Percentiles rank a stretch among this genome's conserved stretches.
phyloP scores from a whole-genome alignment of 2,888 invertebrate species.

The Thecocarcelia acutangulata region DNA sequence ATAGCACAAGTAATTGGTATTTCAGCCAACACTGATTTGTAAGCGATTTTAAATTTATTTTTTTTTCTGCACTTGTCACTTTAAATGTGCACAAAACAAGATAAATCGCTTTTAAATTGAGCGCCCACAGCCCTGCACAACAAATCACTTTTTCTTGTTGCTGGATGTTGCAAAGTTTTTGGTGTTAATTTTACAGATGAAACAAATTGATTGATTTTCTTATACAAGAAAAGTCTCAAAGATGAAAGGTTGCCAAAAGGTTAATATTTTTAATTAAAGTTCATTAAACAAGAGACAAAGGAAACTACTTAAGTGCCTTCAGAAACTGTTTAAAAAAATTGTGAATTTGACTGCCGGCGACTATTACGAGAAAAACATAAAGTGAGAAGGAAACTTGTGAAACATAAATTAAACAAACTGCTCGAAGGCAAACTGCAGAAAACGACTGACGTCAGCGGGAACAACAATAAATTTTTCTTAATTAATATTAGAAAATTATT shows the following conservation, averaged over 20 bases:
- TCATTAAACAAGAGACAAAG: conserved; percentile 38
- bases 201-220: conserved; percentile 51
- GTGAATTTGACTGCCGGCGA: neutral
- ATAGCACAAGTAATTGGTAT: too few species aligned
- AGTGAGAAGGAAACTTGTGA: neutral
- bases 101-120: conserved; percentile 60
- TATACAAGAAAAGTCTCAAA: neutral
- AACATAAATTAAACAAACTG: neutral
- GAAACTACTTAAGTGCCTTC: conserved; percentile 37
- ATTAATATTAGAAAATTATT: too few species aligned
- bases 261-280: conserved; percentile 45
- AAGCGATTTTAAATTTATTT: neutral
- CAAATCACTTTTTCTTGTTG: conserved; percentile 45
- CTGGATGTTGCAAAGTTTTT: conserved; percentile 42
- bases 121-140: conserved; percentile 57
- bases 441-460: too few species aligned
- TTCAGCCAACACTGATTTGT: too few species aligned
- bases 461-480: too few species aligned
- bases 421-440: too few species aligned
- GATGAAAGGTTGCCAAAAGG: conserved; percentile 33
- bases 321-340: conserved; percentile 24
- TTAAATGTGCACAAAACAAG: conserved; percentile 35
- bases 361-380: neutral
- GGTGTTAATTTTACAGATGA: conserved; percentile 41
- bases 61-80: conserved; percentile 24